phyloP scores from a whole-genome alignment of 2,888 invertebrate species.

The Peribatodes rhomboidaria region DNA sequence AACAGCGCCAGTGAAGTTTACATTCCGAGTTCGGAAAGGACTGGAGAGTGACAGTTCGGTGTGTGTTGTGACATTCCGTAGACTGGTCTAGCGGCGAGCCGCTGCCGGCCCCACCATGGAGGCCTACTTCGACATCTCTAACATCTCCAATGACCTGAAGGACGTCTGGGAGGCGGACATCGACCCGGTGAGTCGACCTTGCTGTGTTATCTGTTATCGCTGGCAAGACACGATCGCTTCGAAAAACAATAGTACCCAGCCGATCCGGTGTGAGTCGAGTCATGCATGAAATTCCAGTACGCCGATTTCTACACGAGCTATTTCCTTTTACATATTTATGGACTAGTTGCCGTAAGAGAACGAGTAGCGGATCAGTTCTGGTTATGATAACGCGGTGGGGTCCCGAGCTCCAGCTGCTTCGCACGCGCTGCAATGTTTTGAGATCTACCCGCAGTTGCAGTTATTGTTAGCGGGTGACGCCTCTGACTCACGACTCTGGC shows the following conservation, averaged over 20 bases:
- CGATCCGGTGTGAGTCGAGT: conserved; percentile 34
- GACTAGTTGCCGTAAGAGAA: conserved; percentile 36
- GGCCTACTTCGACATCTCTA: conserved; percentile 91
- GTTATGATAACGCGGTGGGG: conserved; percentile 48
- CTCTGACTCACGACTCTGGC: conserved; percentile 52
- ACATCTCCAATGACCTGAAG: conserved; percentile 91
- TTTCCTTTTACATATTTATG: conserved; percentile 45
- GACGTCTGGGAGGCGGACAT: conserved; percentile 94
- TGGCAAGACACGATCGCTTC: conserved; percentile 47
- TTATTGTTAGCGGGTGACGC: conserved; percentile 45
- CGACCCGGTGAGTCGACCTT: conserved; percentile 91
- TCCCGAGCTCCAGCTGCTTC: conserved; percentile 6
- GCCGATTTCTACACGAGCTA: conserved; percentile 42
- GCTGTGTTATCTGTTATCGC: conserved; percentile 68
- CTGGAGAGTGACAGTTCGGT: conserved; percentile 73
- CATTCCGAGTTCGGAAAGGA: conserved; percentile 69
- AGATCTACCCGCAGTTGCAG: conserved; percentile 63
- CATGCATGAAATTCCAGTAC: conserved; percentile 40
- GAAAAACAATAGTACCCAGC: conserved; percentile 39
- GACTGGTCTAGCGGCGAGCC: conserved; percentile 68
- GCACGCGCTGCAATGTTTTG: conserved; percentile 61
- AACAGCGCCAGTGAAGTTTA: conserved; percentile 63
- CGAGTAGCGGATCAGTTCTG: conserved; percentile 41
- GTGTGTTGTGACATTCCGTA: conserved; percentile 68
- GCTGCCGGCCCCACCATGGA: conserved; percentile 87